Evolutionary conservation across 2,888 invertebrate genomes (phyloP), one percentile per base, ranked within the genome.

Genomic region (Cephus pulcher): DNA sequence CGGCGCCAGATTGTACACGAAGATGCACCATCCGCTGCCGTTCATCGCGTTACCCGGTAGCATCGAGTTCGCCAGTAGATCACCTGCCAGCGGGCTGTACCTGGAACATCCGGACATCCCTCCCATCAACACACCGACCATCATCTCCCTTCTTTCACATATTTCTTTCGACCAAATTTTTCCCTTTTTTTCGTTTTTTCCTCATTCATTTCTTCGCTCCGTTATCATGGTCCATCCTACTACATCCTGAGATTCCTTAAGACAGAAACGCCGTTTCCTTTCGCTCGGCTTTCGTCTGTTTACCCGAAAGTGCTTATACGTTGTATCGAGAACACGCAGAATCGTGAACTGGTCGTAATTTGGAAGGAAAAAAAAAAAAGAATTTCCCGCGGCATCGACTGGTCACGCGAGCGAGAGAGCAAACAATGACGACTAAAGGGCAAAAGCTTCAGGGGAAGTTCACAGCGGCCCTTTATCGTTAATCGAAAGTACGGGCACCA

Each of bases 1-100:
- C 6, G 98, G 97, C 1, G 98, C 97, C 88, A 99, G 93, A 92
- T 98, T 98, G 94, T 98, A 98, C 79, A 98, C 98, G 92, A 98
- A 98, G 92, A 98, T 97, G 92, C 97, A 97, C 96, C 96, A 97
- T 83, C 97, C 97, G 83, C 95, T 95, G 86, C 94, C 94, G 87
- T 93, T 93, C 93, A 93, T 93, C 84, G 93, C 93, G 87, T 93
- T 96, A 82, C 96, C 96, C 34, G 96, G 96, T 87, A 97, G 93
- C 93, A 96, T 96, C 93, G 92, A 94, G 91, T 94, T 94, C 81
- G 93, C 93, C 82, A 96, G 93, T 86, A 96, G 94, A 91, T 97
- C 96, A 85, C 97, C 96, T 82, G 97, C 96, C 93, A 97, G 94
- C 82, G 97, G 97, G 87, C 97, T 97, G 93, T 97, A 97, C 93